These are phyloP conservation scores for Molorchus minor DNA, from an alignment of 2,888 invertebrate species.

Conservation along the genomic window DNA sequence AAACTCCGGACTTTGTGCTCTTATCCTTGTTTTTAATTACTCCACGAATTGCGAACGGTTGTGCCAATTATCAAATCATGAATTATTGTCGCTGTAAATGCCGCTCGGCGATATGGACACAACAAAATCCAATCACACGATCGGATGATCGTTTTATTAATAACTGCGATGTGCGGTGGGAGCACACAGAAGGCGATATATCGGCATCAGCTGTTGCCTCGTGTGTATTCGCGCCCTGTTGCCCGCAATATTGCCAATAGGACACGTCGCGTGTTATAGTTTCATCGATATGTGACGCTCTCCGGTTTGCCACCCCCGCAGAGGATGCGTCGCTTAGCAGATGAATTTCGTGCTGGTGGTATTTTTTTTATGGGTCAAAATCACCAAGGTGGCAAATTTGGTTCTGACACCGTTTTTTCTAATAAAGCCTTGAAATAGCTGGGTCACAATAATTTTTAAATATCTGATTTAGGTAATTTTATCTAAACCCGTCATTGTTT, in stretches of 20 bases:
- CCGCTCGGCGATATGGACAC: background rate
- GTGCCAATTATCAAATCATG: no score
- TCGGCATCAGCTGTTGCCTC: slow-evolving; percentile 46
- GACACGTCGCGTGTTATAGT: slow-evolving; percentile 38
- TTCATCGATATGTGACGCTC: slow-evolving; percentile 33
- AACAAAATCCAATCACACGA: slow-evolving; percentile 45
- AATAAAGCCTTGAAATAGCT: no score
- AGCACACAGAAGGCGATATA: slow-evolving; percentile 35
- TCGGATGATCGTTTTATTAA: slow-evolving; percentile 49
- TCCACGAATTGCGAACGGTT: no score
- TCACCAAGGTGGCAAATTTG: no score
- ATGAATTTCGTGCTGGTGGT: no score
- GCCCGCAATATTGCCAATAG: slow-evolving; percentile 48
- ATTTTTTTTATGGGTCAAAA: no score
- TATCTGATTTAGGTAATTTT: no score
- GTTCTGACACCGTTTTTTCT: no score
- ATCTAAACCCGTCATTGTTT: no score
- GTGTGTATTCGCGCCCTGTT: slow-evolving; percentile 40
- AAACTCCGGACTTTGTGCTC: no score
- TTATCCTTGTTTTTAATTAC: no score
- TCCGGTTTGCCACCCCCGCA: slow-evolving; percentile 4
- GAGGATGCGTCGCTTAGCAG: slow-evolving; percentile 6
- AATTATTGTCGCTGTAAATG: slow-evolving; percentile 2
- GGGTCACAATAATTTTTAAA: no score
- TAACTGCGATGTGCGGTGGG: slow-evolving; percentile 32